Conservation (phyloP, 2,113 vertebrate species). For the Gobiocypris rarus region DNA sequence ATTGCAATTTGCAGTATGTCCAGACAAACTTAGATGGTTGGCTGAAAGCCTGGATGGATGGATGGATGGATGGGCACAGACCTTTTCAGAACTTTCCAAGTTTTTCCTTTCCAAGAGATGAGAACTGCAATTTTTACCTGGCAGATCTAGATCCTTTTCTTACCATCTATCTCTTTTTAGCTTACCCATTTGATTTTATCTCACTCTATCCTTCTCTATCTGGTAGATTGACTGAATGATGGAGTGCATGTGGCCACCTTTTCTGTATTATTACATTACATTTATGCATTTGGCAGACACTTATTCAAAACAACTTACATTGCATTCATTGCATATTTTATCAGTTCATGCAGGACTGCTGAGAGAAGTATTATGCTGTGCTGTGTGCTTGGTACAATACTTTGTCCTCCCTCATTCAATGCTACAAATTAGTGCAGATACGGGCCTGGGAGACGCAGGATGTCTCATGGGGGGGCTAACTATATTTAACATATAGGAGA, state of each 20-base stretch:
- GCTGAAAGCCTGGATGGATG: not conserved
- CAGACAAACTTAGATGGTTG: too few species aligned
- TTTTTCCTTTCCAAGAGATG: not conserved
- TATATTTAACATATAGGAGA: constrained; percentile 24
- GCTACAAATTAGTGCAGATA: not conserved
- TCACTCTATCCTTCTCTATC: not conserved
- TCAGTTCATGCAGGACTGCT: not conserved
- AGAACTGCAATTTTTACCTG: not conserved
- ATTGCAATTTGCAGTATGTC: not conserved
- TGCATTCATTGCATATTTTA: constrained; percentile 27
- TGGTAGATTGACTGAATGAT: constrained; percentile 57
- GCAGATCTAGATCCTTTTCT: not conserved
- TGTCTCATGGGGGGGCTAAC: constrained; percentile 14
- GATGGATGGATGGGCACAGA: not conserved
- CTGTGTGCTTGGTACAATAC: not conserved
- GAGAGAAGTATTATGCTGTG: not conserved
- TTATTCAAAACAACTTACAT: constrained; percentile 14
- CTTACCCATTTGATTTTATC: not conserved
- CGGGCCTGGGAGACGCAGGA: not conserved
- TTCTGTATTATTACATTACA: constrained; percentile 24
- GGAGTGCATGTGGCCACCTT: constrained; percentile 38
- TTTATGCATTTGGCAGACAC: constrained; percentile 1
- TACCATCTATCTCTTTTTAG: not conserved
- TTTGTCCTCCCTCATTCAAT: not conserved
- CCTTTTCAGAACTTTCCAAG: too few species aligned